These are phyloP conservation scores for Corydoras sp. DNA, from an alignment of 2,113 vertebrate species.

Conservation along the genomic window DNA sequence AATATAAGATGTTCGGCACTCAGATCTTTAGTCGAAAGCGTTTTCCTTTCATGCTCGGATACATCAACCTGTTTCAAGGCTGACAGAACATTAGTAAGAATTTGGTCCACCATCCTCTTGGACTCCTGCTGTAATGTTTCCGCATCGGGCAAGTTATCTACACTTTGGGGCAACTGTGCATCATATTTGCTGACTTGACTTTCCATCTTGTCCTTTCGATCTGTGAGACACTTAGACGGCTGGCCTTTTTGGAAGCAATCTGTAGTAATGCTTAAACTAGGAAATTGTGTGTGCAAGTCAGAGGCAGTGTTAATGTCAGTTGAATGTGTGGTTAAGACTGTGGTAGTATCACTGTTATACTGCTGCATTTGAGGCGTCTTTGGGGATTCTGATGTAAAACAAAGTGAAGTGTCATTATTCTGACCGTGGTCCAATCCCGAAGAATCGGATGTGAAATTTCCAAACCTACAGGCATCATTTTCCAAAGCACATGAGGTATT, in stretches of 20 bases:
- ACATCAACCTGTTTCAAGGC: slow-evolving; percentile 40
- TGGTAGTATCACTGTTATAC: slow-evolving; percentile 15
- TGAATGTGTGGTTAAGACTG: neutral
- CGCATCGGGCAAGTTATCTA: neutral
- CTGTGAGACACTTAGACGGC: neutral
- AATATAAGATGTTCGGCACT: neutral
- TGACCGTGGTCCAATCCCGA: neutral
- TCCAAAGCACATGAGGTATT: neutral
- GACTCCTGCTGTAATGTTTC: slow-evolving; percentile 36
- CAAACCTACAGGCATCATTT: slow-evolving; percentile 1
- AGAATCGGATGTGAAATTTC: neutral
- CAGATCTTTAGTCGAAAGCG: neutral
- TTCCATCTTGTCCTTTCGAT: neutral
- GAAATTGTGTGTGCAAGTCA: neutral
- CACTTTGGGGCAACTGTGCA: too few relatives aligned
- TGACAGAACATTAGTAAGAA: slow-evolving; percentile 45
- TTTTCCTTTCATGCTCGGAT: slow-evolving; percentile 12
- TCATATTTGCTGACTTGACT: too few relatives aligned
- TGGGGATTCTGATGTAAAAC: neutral
- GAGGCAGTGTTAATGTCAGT: slow-evolving; percentile 23
- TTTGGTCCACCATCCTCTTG: slow-evolving; percentile 40
- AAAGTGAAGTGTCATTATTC: neutral
- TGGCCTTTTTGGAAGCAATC: slow-evolving; percentile 1
- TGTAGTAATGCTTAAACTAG: neutral
- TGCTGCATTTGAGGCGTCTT: neutral